Conservation (phyloP, 2,113 vertebrate genomes). For the Sorex araneus region DNA sequence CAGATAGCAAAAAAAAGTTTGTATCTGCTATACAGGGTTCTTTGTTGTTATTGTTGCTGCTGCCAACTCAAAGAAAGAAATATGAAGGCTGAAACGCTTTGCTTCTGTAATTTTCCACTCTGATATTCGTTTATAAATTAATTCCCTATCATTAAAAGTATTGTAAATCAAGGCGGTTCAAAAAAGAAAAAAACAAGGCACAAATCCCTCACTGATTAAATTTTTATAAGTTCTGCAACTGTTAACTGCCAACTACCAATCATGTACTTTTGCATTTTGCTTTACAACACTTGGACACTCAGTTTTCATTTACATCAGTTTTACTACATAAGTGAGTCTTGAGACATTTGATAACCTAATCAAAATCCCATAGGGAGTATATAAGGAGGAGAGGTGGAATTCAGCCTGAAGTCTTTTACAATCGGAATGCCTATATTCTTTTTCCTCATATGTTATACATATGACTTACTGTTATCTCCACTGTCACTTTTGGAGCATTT, state of each 20-base stretch:
- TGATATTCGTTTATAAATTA: neutral
- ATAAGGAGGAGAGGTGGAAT: neutral
- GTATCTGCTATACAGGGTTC: neutral
- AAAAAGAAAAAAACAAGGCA: neutral
- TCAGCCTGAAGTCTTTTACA: neutral
- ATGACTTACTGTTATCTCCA: neutral
- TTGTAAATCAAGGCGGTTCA: neutral
- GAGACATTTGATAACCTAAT: neutral
- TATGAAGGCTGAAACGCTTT: neutral
- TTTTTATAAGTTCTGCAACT: neutral
- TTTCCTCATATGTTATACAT: neutral
- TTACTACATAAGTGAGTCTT: neutral
- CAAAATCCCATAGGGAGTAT: neutral
- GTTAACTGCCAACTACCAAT: neutral
- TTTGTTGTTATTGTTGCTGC: neutral
- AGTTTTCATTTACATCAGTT: neutral
- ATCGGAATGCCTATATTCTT: neutral
- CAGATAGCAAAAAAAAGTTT: constrained; percentile 50
- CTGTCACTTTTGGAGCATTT: constrained; percentile 16
- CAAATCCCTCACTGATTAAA: neutral
- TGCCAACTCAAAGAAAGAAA: neutral
- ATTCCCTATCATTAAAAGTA: too few species aligned
- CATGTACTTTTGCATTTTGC: neutral
- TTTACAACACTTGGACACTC: neutral
- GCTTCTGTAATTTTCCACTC: constrained; percentile 1